phyloP scores from a whole-genome alignment of 1,140 invertebrate genomes.

The Drosophila azteca region DNA sequence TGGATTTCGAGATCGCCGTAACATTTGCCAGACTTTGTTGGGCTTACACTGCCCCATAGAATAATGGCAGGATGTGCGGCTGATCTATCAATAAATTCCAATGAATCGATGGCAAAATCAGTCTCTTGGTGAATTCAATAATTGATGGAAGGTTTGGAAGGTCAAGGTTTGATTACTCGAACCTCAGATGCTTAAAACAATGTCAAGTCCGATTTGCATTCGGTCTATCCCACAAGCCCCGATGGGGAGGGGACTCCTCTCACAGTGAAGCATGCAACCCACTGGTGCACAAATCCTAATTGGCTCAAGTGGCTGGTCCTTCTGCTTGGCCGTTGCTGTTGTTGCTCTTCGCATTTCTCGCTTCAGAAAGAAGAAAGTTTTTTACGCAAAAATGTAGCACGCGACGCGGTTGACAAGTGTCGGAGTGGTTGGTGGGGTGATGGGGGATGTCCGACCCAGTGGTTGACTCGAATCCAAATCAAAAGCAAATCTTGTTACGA shows the following conservation, averaged over 20 bases:
- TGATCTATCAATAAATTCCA: too few species aligned
- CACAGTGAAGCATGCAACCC: background rate
- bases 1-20: too few species aligned
- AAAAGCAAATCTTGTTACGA: constrained; percentile 78
- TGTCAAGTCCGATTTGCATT: background rate
- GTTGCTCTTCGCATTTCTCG: constrained; percentile 52
- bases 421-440: background rate
- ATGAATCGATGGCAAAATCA: too few species aligned
- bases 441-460: background rate
- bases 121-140: too few species aligned
- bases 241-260: background rate
- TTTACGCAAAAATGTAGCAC: constrained; percentile 71
- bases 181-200: too few species aligned
- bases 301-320: constrained; percentile 59
- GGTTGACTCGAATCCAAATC: constrained; percentile 59
- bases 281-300: constrained; percentile 66
- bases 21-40: too few species aligned
- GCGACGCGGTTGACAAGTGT: constrained; percentile 33
- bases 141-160: too few species aligned
- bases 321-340: constrained; percentile 10
- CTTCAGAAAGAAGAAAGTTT: constrained; percentile 69
- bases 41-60: too few species aligned
- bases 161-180: too few species aligned
- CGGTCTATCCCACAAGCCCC: constrained; percentile 7
- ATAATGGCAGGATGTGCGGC: too few species aligned